Base-by-base conservation (phyloP, 2,113 vertebrate species). In the Eira barbara region DNA sequence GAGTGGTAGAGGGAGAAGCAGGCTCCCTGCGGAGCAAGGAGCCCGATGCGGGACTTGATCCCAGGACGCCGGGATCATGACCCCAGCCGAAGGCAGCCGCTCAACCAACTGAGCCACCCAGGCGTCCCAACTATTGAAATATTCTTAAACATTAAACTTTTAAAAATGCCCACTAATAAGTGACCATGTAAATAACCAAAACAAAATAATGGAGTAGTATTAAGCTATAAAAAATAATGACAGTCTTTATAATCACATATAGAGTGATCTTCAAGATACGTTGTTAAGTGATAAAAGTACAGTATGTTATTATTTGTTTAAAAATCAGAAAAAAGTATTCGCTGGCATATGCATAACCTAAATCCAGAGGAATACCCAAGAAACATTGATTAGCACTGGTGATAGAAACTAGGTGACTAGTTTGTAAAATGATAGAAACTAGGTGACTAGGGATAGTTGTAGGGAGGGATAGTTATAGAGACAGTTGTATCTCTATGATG, bases 271-370 rank as follows among this genome's bases (percentile, higher is more conserved):
- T 61, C 23, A 91, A 84, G 42, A 74, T 79, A 47, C 74, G 27
- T 78, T 79, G 69, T 45, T 87, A 92, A 90, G 29, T 3, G 73
- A 34, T 47, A 94, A 27, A 93, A 87, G 42, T 71, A 63, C 45
- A 36, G 9, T 61, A 57, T 91, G 4, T n/a, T 88, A n/a, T 21
- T 57, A 79, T 89, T 57, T 95, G n/a, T 34, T 59, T 96, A 79
- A 95, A 89, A 67, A 76, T 78, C 34, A 89, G 92, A 45, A 91
- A 91, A 87, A 73, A n/a, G n/a, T 63, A n/a, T 94, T 85, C 71
- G 34, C 20, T 59, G 13, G 31, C 65, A 15, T 45, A 45, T 80
- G 2, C 12, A 55, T n/a, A 94, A 27, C n/a, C 4, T 86, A 69
- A 87, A 29, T 93, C 34, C 84, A 34, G 65, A 85, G 85, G 31